Percentiles rank a stretch among this genome's conserved stretches.
Conservation (phyloP, 1,140 invertebrate species). For the Sycobia sp. region DNA sequence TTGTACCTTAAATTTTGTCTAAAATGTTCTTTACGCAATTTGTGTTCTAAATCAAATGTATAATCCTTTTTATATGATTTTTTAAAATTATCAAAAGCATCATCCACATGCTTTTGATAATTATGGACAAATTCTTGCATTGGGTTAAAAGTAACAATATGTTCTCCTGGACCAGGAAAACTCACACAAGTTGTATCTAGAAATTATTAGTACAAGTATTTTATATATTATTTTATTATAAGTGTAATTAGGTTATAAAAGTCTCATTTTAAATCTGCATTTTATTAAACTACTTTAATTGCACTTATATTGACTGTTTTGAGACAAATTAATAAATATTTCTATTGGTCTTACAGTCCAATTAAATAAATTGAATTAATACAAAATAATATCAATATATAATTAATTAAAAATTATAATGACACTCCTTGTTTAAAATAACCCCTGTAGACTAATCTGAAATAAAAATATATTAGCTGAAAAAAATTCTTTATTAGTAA, state of each 20-base stretch:
- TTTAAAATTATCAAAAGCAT: constrained; percentile 80
- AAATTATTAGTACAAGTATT: constrained; percentile 13
- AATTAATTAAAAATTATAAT: too few species aligned
- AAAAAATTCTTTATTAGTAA: too few species aligned
- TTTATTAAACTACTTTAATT: neutral
- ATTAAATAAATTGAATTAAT: too few species aligned
- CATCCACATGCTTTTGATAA: constrained; percentile 74
- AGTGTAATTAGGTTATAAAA: neutral
- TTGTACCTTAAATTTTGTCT: constrained; percentile 82
- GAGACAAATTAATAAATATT: too few species aligned
- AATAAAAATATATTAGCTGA: too few species aligned
- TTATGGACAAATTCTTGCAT: constrained; percentile 88
- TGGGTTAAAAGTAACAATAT: constrained; percentile 85
- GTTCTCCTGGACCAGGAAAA: constrained; percentile 86
- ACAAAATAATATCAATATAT: too few species aligned
- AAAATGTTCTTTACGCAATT: constrained; percentile 78
- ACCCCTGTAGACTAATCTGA: too few species aligned
- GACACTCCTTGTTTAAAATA: too few species aligned
- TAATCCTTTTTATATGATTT: constrained; percentile 77
- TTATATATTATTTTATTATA: neutral
- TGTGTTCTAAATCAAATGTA: constrained; percentile 68
- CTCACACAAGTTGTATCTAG: constrained; percentile 74
- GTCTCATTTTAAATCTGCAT: constrained; percentile 21
- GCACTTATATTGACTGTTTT: too few species aligned
- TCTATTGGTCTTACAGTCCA: too few species aligned